Evolutionary conservation across 2,797 vertebrate species (phyloP), one percentile per base, ranked within the genome.

Genomic region (Rallus crepitans): DNA sequence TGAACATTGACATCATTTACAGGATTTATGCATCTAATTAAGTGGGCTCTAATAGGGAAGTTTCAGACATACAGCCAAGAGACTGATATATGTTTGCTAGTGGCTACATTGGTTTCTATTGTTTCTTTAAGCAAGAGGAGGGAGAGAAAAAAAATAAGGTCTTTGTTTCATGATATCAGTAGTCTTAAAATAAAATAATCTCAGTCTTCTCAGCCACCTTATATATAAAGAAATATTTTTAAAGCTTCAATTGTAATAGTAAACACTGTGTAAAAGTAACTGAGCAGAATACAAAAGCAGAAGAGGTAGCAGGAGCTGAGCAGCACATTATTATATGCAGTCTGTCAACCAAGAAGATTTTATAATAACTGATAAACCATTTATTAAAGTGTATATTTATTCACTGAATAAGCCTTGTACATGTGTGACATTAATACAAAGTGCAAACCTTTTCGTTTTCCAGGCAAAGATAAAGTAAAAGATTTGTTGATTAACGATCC

Each of bases 11-110:
- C 87, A 89, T 92, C 37, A 97, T 95, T 97, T 97, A 95, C 78
- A 97, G 83, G 80, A 97, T 85, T 94, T 97, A 86, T 97, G 89
- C 89, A 92, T 97, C 96, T 97, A 96, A 97, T 97, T 97, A 94
- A 96, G 79, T 93, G 50, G 60, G 24, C 8, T 96, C 77, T 85
- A 93, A 97, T 95, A 96, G 57, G 90, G 81, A 87, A 86, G 48
- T 78, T 96, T 96, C 59, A 84, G 89, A 96, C 96, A 95, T 90
- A 77, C 96, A 96, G 75, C 63, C 84, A 70, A 83, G 72, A 90
- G 79, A 89, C 48, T 97, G 89, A 96, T 89, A 57, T 89, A 88
- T 92, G 69, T 94, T 95, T 94, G 77, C 53, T 68, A 94, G 95
- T 66, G 59, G 77, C 80, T 95, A 90, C 70, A 76, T 65, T 3